Evolutionary conservation across 2,797 vertebrate species (phyloP).

Genomic region (Eulemur albifrons): DNA sequence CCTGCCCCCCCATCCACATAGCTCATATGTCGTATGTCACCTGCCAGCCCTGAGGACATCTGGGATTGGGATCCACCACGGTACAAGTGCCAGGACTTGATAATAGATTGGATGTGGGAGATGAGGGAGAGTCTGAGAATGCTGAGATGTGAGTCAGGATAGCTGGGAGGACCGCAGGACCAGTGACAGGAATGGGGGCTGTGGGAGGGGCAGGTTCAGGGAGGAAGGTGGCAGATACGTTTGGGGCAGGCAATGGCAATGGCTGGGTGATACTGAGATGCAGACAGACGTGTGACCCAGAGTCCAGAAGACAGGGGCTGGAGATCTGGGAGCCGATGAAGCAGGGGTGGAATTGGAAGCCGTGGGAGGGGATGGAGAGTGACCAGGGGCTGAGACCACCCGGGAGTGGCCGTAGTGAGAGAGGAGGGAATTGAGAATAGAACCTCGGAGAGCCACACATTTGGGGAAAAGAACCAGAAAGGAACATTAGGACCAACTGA

Average conservation of each 20-base stretch:
- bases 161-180: too few species aligned
- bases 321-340: background rate
- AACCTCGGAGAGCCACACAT: background rate
- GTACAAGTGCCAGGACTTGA: background rate
- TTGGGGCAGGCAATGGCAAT: background rate
- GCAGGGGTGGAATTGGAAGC: background rate
- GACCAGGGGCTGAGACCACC: rapidly evolving
- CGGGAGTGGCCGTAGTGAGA: background rate
- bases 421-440: background rate
- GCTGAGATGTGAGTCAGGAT: background rate
- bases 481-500: background rate
- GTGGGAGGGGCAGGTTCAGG: background rate
- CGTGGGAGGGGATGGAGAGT: too few species aligned
- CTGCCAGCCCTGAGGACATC: background rate
- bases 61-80: background rate
- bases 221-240: background rate
- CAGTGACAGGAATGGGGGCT: background rate
- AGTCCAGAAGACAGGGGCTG: background rate
- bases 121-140: background rate
- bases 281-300: background rate
- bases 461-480: background rate
- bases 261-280: background rate
- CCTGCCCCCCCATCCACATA: background rate
- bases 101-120: background rate
- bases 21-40: background rate